Base-by-base conservation (phyloP, 1,140 invertebrate genomes). In the Andrena cerasifolii region DNA sequence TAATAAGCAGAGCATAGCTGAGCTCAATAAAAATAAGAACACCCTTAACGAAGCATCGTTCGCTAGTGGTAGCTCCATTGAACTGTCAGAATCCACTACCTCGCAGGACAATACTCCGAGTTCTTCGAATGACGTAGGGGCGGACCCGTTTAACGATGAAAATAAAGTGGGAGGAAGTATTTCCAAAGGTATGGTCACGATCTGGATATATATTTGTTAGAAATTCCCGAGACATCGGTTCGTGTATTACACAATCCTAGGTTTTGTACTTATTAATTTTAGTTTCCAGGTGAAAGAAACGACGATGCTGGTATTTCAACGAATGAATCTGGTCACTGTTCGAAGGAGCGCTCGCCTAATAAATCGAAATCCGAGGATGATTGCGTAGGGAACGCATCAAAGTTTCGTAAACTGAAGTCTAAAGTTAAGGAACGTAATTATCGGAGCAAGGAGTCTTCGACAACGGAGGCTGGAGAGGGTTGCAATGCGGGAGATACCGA, bases 241-340 rank as follows among this genome's bases (percentile, higher is more conserved):
- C 43, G 43, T 2, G 2, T 14, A 45, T 14, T 14, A 10, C 6
- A 45, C 10, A 45, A 18, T 43, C 24, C 21, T 31, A 40, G 26
- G 12, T 70, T 70, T 26, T 18, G 31, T 40, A 24, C 18, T 47
- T 59, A 54, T 54, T 18, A 47, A 31, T 14, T 58, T 62, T n/a
- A 51, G 26, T 31, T 58, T 70, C 18, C 28, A 78, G 81, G 59
- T 70, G 45, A 80, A 56, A 18, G n/a, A 53, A 92, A 91, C 78
- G 86, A 88, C 71, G 89, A 91, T 78, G 92, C 88, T 81, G 91
- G 88, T 40, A 90, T 90, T 51, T 87, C 87, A 40, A 73, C 88
- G 49, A 89, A 92, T 73, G 89, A 83, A 71, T 90, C 86, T 33
- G 86, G 80, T 24, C 82, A 88, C 47, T 89, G 79, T 85, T 89